These are phyloP conservation scores for Procapra przewalskii DNA, from an alignment of 2,113 vertebrate species.

Conservation along the genomic window DNA sequence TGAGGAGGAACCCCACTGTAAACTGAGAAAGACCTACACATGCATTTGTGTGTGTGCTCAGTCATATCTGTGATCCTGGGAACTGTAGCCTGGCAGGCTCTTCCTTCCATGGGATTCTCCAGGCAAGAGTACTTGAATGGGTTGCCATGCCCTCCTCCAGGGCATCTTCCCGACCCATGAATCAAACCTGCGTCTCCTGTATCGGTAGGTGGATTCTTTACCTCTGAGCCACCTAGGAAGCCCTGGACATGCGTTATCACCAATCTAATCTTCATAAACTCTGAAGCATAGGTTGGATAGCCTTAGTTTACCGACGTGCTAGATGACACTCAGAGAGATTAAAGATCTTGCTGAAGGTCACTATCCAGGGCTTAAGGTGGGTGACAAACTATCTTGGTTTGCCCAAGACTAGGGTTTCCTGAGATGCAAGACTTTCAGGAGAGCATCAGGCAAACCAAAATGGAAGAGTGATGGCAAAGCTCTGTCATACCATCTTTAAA, in stretches of 20 bases:
- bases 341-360: not conserved
- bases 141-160: not conserved
- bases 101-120: not conserved
- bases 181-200: not conserved
- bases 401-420: not conserved
- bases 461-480: not conserved
- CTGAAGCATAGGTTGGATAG: not conserved
- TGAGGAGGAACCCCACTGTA: rapidly evolving
- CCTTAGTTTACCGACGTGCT: not conserved
- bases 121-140: not conserved
- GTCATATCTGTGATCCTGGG: not conserved
- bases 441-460: not conserved
- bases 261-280: not conserved
- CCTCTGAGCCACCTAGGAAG: not conserved
- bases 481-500: not conserved
- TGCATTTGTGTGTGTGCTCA: not conserved
- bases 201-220: not conserved
- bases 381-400: not conserved
- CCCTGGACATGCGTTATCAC: not conserved
- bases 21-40: not conserved
- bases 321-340: not conserved
- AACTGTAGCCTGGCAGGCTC: not conserved
- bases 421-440: not conserved
- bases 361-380: not conserved
- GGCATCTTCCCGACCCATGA: not conserved